Evolutionary conservation across 2,888 invertebrate genomes (phyloP).

Genomic region (Philereme transversata): DNA sequence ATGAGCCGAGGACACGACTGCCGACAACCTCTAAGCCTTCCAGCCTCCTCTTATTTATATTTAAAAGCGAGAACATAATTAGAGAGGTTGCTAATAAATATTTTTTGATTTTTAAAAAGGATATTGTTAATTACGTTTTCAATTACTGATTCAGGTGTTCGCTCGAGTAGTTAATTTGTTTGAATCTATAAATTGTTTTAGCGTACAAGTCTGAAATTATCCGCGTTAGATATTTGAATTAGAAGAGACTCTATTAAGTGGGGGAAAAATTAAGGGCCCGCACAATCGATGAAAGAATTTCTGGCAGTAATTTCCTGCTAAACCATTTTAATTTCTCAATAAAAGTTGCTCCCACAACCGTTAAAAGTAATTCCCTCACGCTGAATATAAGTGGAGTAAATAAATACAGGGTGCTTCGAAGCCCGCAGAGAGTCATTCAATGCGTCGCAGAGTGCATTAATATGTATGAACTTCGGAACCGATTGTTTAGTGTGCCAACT

Average conservation of each 20-base stretch:
- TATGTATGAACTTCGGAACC: constrained; percentile 59
- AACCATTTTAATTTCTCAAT: constrained; percentile 26
- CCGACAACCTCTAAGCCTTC: constrained; percentile 74
- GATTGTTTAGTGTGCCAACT: constrained; percentile 50
- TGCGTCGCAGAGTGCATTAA: constrained; percentile 61
- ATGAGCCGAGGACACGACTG: constrained; percentile 70
- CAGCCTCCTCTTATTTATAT: constrained; percentile 65
- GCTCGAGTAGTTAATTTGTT: background rate
- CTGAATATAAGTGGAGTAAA: constrained; percentile 44
- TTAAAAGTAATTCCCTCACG: constrained; percentile 41
- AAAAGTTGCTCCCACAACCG: constrained; percentile 41
- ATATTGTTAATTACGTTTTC: constrained; percentile 50
- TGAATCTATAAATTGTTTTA: too few relatives aligned
- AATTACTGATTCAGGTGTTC: constrained; percentile 35
- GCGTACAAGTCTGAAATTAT: background rate
- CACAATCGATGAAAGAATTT: background rate
- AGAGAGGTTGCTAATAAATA: constrained; percentile 60
- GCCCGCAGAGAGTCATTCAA: constrained; percentile 55
- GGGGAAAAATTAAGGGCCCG: constrained; percentile 9
- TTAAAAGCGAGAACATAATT: constrained; percentile 65
- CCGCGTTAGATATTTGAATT: constrained; percentile 1
- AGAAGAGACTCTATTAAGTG: too few relatives aligned
- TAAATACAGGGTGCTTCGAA: constrained; percentile 51
- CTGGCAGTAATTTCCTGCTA: background rate
- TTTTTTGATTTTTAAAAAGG: constrained; percentile 46